Base-by-base conservation (phyloP, 2,113 vertebrate species). In the Oriolus oriolus region DNA sequence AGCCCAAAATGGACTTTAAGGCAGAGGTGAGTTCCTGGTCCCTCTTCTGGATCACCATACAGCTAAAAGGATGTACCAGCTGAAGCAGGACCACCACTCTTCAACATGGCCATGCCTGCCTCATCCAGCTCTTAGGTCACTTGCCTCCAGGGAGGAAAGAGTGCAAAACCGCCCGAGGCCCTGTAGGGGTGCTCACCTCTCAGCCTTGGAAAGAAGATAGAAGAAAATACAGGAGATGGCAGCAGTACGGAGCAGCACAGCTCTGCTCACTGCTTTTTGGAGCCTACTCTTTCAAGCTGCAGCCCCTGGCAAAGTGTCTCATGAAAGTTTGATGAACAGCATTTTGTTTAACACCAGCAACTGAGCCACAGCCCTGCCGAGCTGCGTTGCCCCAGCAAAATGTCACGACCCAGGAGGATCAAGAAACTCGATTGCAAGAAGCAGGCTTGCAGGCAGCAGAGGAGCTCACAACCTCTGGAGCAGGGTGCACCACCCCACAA, bases 271-370 rank as follows among this genome's bases (percentile, higher is more conserved):
- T 84, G 84, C 64, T 63, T 90, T 87, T 50, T 8, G 2, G 61
- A 96, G 53, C 59, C 35, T 49, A 7, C 26, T 80, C 87, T 91
- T 87, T 95, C 91, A 87, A 76, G 78, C 87, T 13, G 66, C 78
- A 94, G 91, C 91, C 84, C 77, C 41, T 3, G 63, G 95, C 90
- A 90, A 93, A 85, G 71, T 39, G 54, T 74, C 44, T 96, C 84
- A 96, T 96, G 49, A 84, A 97, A 96, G 84, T 94, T 94, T 94
- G 89, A 97, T 97, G 81, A 94, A 68, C 63, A 85, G 45, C 91
- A 77, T 95, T 97, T 96, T 96, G 94, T 95, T 93, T 73, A 91
- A 96, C 95, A 95, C 69, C 63, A 83, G 84, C n/a, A 64, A 76
- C 74, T 9, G 57, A 95, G 87, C 91, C 82, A 85, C 65, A 82